Evolutionary conservation across 1,140 invertebrate genomes (phyloP), one percentile per base, ranked within the genome.

Genomic region (Psix sp.): DNA sequence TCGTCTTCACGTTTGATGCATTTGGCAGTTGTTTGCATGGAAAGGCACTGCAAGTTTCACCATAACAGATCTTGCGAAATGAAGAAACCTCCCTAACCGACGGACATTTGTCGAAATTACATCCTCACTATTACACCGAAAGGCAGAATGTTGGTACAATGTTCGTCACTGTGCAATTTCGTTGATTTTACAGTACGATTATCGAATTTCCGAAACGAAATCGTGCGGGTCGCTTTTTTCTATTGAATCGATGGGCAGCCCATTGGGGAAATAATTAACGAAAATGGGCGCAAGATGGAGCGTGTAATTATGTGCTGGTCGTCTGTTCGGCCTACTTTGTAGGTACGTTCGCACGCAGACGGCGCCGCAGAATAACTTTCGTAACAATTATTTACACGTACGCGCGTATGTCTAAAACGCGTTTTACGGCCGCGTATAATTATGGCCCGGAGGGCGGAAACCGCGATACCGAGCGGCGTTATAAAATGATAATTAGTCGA

Each of bases 401-500:
- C 29, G 20, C 10, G 11, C 5, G 16, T 9, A 13, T 18, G 26
- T 38, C 49, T 13, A 29, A 51, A 63, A 35, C 17, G 11, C 16
- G 18, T 35, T 46, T 54, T 35, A 40, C 17, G n/a, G 15, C 5
- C 14, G 9, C 48, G 20, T 10, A n/a, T 45, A 70, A 70, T 70
- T 54, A 54, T 24, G 21, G 29, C 11, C 29, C 49, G 51, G 42
- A 31, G 7, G 31, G 36, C 43, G 9, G 33, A 40, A 62, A 56
- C 43, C 20, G 13, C 51, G n/a, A 57, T 31, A 45, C 18, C 33
- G 16, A 17, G 36, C n/a, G 21, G 49, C 16, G 51, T 62, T 63
- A 65, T 65, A 56, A 63, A 72, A 63, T 52, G 38, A 46, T 72
- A 63, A 72, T 72, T 65, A 59, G 45, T 11, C 15, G 42, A 33